Percentiles rank a stretch among this genome's conserved stretches.
phyloP scores from a whole-genome alignment of 2,888 invertebrate genomes.

The Syrista parreyssii region DNA sequence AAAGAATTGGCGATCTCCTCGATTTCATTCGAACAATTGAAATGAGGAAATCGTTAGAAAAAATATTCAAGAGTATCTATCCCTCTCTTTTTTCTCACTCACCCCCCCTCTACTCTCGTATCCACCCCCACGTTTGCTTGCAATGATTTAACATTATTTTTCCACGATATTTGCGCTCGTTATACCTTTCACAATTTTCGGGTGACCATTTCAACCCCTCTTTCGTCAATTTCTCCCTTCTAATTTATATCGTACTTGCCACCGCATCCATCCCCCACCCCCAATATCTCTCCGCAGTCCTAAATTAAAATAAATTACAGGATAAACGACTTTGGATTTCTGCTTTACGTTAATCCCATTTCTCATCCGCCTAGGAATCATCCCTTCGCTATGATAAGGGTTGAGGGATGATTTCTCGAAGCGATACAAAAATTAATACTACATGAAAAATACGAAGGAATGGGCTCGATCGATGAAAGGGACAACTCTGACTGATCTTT shows the following conservation, averaged over 20 bases:
- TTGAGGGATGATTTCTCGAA: neutral
- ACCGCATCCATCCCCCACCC: neutral
- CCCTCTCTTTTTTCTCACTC: conserved; percentile 13
- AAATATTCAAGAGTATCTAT: conserved; percentile 27
- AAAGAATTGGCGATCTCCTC: neutral
- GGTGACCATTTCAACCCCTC: neutral
- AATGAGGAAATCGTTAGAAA: conserved; percentile 34
- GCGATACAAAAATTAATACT: neutral
- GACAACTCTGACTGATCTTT: neutral
- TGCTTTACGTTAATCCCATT: neutral
- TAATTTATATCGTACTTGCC: neutral
- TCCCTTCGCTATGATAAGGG: neutral
- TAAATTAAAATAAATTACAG: neutral
- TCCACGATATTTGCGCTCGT: neutral
- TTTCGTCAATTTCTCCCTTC: neutral
- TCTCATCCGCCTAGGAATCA: neutral
- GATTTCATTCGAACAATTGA: neutral
- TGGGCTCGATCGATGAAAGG: neutral
- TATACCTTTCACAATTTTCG: neutral
- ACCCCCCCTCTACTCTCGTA: conserved; percentile 1
- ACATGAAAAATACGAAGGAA: neutral
- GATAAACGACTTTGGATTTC: neutral
- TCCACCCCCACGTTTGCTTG: neutral
- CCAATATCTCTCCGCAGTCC: neutral
- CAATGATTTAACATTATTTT: neutral